These are phyloP conservation scores for Bovichtus diacanthus DNA, from an alignment of 2,797 vertebrate species.

Conservation along the genomic window DNA sequence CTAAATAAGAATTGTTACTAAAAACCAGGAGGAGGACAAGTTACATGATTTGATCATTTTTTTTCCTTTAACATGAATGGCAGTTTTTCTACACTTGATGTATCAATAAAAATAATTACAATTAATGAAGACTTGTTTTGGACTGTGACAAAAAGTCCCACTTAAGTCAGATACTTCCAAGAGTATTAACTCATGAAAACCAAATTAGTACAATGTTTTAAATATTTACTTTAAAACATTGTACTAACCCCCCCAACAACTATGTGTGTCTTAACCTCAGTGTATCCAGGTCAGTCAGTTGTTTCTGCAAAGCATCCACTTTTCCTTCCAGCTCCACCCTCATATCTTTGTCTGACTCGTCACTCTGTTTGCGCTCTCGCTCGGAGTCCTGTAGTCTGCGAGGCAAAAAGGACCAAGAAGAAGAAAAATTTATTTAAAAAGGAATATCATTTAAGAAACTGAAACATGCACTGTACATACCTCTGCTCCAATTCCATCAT, in stretches of 20 bases:
- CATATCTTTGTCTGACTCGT: slow-evolving; percentile 88
- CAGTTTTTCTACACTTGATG: neutral
- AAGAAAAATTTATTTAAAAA: neutral
- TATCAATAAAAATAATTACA: neutral
- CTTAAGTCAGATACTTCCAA: neutral
- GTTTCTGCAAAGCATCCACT: slow-evolving; percentile 85
- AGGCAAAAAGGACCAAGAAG: neutral
- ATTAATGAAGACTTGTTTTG: neutral
- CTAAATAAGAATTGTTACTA: neutral
- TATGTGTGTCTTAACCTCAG: slow-evolving; percentile 83
- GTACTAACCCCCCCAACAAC: too few relatives aligned
- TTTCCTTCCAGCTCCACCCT: slow-evolving; percentile 87
- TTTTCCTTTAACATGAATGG: neutral
- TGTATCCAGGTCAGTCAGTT: slow-evolving; percentile 89
- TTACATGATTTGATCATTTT: neutral
- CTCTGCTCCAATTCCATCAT: slow-evolving; percentile 91
- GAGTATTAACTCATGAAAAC: neutral
- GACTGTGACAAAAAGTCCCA: neutral
- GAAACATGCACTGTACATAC: slow-evolving; percentile 33
- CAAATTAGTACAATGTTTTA: neutral
- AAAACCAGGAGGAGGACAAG: neutral
- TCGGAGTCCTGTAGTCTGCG: slow-evolving; percentile 90
- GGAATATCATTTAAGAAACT: neutral
- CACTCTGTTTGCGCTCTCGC: slow-evolving; percentile 81
- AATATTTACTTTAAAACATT: neutral